Percentiles rank a stretch among this genome's conserved stretches.
Conservation (phyloP, 2,888 invertebrate species). For the Rhaphigaster nebulosa region DNA sequence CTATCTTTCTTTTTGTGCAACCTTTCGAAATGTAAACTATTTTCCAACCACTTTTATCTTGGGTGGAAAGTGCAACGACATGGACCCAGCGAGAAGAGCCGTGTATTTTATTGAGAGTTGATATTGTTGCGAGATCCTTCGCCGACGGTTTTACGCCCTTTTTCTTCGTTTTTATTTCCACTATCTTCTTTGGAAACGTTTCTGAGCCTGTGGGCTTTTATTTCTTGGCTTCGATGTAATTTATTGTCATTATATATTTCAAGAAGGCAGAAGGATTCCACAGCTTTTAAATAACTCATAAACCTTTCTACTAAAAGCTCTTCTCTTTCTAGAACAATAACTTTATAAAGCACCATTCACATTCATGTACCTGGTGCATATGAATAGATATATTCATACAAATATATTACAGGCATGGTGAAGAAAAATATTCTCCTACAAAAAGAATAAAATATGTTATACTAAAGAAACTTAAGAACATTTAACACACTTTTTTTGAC, state of each 20-base stretch:
- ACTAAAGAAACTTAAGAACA: background rate
- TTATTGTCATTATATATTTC: background rate
- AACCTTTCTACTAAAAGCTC: background rate
- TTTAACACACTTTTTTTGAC: too few species aligned
- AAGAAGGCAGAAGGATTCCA: background rate
- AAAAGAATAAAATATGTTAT: background rate
- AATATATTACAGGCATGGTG: background rate
- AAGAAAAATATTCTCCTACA: background rate
- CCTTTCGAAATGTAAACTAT: background rate
- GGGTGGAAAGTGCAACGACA: background rate
- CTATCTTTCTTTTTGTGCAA: background rate
- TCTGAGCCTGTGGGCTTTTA: background rate
- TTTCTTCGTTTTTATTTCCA: background rate
- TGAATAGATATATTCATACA: background rate
- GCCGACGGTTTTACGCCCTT: background rate
- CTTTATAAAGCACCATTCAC: background rate
- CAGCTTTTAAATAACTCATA: background rate
- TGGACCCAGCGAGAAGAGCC: background rate
- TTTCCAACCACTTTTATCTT: background rate
- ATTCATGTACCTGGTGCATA: background rate
- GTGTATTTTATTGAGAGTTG: background rate
- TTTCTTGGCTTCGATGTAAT: background rate
- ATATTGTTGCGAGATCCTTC: background rate
- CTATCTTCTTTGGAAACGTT: background rate
- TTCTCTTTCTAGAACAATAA: background rate